Evolutionary conservation across 2,113 vertebrate genomes (phyloP).

Genomic region (Entomyzon cyanotis): DNA sequence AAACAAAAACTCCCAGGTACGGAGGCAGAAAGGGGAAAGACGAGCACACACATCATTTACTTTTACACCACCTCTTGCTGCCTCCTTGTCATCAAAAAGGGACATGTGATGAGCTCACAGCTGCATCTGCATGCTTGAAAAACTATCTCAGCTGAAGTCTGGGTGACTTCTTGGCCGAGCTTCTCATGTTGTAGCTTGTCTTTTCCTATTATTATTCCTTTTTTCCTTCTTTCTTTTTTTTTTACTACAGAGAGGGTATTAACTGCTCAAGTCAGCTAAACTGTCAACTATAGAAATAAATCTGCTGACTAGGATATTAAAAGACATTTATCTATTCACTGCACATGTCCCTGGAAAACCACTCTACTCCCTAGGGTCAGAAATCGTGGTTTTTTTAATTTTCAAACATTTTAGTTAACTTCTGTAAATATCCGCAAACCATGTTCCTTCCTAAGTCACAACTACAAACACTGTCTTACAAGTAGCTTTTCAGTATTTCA

Average conservation of each 20-base stretch:
- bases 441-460: neutral
- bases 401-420: neutral
- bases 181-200: neutral
- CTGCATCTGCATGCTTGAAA: neutral
- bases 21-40: neutral
- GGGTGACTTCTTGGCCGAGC: conserved; percentile 5
- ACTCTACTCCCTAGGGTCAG: neutral
- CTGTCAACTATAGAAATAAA: conserved; percentile 12
- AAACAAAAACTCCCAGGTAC: neutral
- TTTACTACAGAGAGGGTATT: neutral
- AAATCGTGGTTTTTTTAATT: neutral
- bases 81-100: neutral
- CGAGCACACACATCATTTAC: accelerated
- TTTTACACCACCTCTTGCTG: neutral
- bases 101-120: neutral
- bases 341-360: neutral
- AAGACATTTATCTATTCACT: neutral
- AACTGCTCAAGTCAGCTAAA: conserved; percentile 18
- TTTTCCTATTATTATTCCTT: neutral
- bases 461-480: neutral
- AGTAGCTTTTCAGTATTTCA: neutral
- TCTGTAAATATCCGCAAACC: neutral
- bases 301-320: conserved; percentile 31
- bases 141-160: neutral
- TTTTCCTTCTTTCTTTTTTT: neutral